Conservation (phyloP, 2,113 vertebrate genomes). For the Sceloporus tristichus region DNA sequence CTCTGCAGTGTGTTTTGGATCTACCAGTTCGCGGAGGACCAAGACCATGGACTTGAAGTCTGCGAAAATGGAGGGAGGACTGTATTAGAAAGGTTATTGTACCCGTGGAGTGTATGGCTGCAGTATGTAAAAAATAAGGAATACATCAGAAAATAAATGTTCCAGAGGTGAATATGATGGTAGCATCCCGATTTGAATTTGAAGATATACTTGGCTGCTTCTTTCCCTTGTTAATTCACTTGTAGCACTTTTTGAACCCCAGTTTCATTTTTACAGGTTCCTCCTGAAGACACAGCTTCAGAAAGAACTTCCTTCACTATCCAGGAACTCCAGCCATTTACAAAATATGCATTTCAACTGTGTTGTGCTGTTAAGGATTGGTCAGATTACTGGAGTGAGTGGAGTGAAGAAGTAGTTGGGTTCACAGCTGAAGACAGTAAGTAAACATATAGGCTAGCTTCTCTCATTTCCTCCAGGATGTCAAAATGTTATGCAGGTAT, state of each 20-base stretch:
- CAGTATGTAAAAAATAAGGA: background rate
- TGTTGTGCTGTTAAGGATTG: slow-evolving; percentile 76
- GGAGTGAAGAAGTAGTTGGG: slow-evolving; percentile 81
- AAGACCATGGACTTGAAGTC: too few relatives aligned
- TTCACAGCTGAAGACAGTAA: slow-evolving; percentile 87
- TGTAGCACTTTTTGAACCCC: background rate
- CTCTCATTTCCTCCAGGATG: background rate
- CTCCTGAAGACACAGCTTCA: slow-evolving; percentile 72
- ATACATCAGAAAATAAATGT: background rate
- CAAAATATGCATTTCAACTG: slow-evolving; percentile 83
- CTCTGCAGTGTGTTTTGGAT: too few relatives aligned
- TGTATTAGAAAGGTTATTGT: background rate
- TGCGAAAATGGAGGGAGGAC: too few relatives aligned
- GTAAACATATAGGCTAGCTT: slow-evolving; percentile 58
- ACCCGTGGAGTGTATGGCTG: background rate
- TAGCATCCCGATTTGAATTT: background rate
- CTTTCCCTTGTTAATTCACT: background rate
- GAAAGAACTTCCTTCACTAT: slow-evolving; percentile 83
- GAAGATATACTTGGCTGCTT: background rate
- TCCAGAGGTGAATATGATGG: background rate
- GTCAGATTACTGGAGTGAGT: slow-evolving; percentile 89
- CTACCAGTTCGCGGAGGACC: too few relatives aligned
- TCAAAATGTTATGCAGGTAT: background rate
- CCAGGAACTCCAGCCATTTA: slow-evolving; percentile 85
- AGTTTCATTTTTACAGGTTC: slow-evolving; percentile 78